Base-by-base conservation (phyloP, 2,888 invertebrate genomes). In the Nudaria mundana region DNA sequence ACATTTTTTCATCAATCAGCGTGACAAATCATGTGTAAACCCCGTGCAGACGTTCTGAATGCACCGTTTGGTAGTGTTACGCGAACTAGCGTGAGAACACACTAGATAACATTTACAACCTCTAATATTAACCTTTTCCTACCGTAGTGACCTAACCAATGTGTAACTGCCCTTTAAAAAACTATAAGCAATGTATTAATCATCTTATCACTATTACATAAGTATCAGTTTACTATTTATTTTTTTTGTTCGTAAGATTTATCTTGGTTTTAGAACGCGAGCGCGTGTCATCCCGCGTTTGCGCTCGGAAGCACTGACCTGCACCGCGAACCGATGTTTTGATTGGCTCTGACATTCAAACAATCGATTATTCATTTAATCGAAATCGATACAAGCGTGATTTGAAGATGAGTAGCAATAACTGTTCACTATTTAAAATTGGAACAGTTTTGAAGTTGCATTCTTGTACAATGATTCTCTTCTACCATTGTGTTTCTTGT, bases 291-390 rank as follows among this genome's bases (percentile, higher is more conserved):
- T 74, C 71, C 66, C 74, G 71, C 70, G 75, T 87, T 85, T 86
- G 68, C 72, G 74, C 76, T 79, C 81, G 66, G 83, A 85, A 81
- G 85, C 85, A 70, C 67, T 84, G 87, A 87, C 86, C 87, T 80
- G 84, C 65, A 73, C 66, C 53, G 66, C 63, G 56, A 61, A 58
- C 60, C 71, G 74, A 76, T 84, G 84, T 85, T 87, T 83, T 86
- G 87, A 88, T 88, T 87, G 81, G 76, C 72, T 56, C 81, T 84
- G 85, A 82, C 84, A 84, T 84, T 85, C 79, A 72, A 76, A 74
- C 77, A 77, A 86, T 85, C 85, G 84, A 86, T 86, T 86, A 85
- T 78, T 78, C 71, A 72, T 76, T 68, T 81, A 77, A 85, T 78
- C 66, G 76, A 73, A 81, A 66, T 73, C 73, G 84, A 83, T 81